Percentiles rank a stretch among this genome's conserved stretches.
phyloP scores from a whole-genome alignment of 1,140 invertebrate species.

The Holotrichia oblita region DNA sequence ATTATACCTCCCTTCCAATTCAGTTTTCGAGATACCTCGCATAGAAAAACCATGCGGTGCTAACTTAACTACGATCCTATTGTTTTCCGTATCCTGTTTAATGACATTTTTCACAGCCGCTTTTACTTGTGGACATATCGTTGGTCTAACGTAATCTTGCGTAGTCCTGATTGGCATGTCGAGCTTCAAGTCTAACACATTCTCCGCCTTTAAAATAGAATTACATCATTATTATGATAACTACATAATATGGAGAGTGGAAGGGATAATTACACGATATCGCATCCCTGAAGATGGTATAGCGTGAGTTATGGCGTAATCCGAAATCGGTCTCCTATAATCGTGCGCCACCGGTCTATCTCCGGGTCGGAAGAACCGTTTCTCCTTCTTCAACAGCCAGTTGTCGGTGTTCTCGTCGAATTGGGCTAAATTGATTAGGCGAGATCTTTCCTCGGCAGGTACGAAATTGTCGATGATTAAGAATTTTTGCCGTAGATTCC shows the following conservation, averaged over 20 bases:
- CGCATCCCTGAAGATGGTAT: conserved; percentile 36
- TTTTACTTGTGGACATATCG: conserved; percentile 58
- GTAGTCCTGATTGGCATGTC: conserved; percentile 83
- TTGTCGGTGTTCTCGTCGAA: conserved; percentile 91
- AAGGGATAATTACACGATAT: conserved; percentile 48
- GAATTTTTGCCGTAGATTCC: conserved; percentile 79
- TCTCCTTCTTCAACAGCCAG: conserved; percentile 70
- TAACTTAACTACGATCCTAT: conserved; percentile 56
- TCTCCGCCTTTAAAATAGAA: conserved; percentile 73
- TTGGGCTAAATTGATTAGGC: conserved; percentile 78
- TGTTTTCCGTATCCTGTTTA: conserved; percentile 55
- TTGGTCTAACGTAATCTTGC: conserved; percentile 70
- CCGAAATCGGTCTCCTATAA: conserved; percentile 72
- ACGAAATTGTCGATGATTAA: conserved; percentile 98
- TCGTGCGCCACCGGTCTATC: conserved; percentile 58
- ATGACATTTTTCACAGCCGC: conserved; percentile 58
- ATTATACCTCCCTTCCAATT: conserved; percentile 58
- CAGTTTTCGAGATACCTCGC: conserved; percentile 54
- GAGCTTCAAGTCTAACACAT: conserved; percentile 83
- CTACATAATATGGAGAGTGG: not conserved
- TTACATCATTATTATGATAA: not conserved
- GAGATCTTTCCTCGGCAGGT: conserved; percentile 87
- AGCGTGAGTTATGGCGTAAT: conserved; percentile 69
- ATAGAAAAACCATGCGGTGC: conserved; percentile 52
- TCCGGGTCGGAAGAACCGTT: conserved; percentile 49